These are phyloP conservation scores for Trichoplusia ni DNA, from an alignment of 1,140 invertebrate species.

Conservation along the genomic window DNA sequence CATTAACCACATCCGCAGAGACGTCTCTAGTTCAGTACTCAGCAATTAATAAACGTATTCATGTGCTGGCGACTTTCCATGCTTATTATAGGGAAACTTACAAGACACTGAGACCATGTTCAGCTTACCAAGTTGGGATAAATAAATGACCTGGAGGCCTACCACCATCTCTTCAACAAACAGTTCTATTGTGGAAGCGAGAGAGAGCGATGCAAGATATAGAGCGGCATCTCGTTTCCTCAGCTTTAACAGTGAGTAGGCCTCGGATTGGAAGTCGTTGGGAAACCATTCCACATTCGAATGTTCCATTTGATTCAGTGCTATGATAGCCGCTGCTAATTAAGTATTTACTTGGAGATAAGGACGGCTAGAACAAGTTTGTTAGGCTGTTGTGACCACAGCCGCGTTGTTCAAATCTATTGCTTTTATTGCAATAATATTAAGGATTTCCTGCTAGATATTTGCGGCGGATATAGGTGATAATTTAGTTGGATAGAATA, in stretches of 20 bases:
- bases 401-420: too few species aligned
- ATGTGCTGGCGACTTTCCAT: conserved; percentile 10
- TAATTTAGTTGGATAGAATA: neutral
- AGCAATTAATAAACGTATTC: conserved; percentile 8
- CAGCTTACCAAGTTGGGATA: conserved; percentile 32
- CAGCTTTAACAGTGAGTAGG: too few species aligned
- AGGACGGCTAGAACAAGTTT: neutral
- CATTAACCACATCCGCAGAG: neutral
- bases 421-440: conserved; percentile 6
- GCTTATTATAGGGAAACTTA: conserved; percentile 26
- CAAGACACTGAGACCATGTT: conserved; percentile 14
- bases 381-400: neutral
- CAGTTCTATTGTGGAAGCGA: too few species aligned
- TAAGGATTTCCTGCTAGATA: conserved; percentile 1
- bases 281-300: conserved; percentile 14
- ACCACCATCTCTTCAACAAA: too few species aligned
- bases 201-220: too few species aligned
- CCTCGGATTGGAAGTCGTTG: neutral
- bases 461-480: neutral
- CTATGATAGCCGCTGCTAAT: conserved; percentile 9
- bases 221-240: too few species aligned
- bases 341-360: conserved; percentile 5
- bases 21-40: too few species aligned
- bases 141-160: conserved; percentile 35
- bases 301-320: conserved; percentile 2